Percentiles rank a stretch among this genome's conserved stretches.
These are phyloP conservation scores for Strigamia crassipes DNA, from an alignment of 2,888 invertebrate genomes.

Conservation along the genomic window DNA sequence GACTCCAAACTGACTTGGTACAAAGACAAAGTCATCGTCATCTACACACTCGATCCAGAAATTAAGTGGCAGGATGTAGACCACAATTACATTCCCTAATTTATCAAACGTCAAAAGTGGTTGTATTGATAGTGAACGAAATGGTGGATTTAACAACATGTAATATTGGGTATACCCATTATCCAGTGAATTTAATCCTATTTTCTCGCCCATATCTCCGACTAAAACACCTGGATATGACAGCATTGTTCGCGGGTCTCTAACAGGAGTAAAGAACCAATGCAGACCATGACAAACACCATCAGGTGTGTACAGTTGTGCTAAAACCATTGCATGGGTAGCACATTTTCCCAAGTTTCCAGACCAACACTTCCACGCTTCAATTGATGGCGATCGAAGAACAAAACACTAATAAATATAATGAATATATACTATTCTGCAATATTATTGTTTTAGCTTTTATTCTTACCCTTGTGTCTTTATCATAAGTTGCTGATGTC, in stretches of 20 bases:
- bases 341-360: conserved; percentile 73
- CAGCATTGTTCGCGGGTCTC: conserved; percentile 72
- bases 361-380: conserved; percentile 84
- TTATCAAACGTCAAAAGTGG: too few species aligned
- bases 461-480: neutral
- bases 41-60: too few species aligned
- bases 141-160: too few species aligned
- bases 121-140: too few species aligned
- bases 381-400: conserved; percentile 74
- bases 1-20: too few species aligned
- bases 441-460: conserved; percentile 54
- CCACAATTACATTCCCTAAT: too few species aligned
- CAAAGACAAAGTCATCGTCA: too few species aligned
- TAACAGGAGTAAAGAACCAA: conserved; percentile 85
- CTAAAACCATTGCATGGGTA: conserved; percentile 85
- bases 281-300: conserved; percentile 83
- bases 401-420: too few species aligned
- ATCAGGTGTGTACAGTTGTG: conserved; percentile 78
- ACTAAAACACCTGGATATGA: conserved; percentile 79
- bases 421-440: too few species aligned
- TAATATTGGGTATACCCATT: too few species aligned
- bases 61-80: too few species aligned
- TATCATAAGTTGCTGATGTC: neutral
- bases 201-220: conserved; percentile 91
- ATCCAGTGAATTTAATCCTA: conserved; percentile 88